Evolutionary conservation across 1,140 invertebrate species (phyloP).

Genomic region (Leptinotarsa lineolata): DNA sequence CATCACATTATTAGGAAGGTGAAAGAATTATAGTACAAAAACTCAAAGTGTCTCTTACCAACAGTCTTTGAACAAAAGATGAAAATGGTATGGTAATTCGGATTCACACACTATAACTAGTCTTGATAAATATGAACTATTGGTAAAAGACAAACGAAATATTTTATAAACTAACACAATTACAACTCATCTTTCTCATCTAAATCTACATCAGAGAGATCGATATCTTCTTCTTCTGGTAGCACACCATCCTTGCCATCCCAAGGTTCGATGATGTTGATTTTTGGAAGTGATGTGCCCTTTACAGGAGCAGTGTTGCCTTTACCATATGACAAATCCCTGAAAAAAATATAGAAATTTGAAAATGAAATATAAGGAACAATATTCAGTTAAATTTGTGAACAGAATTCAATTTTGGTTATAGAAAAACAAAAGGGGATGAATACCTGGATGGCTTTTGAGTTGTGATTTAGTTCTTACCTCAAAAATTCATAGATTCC

Average conservation of each 20-base stretch:
- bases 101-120: not conserved
- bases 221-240: slow-evolving; percentile 89
- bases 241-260: slow-evolving; percentile 96
- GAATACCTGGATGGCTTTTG: no score
- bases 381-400: not conserved
- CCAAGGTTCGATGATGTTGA: slow-evolving; percentile 80
- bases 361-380: not conserved
- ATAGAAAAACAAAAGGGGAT: no score
- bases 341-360: slow-evolving; percentile 53
- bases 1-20: not conserved
- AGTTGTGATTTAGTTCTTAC: no score
- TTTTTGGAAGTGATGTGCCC: slow-evolving; percentile 81
- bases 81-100: not conserved
- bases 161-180: slow-evolving; percentile 47
- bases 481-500: slow-evolving; percentile 70
- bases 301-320: slow-evolving; percentile 89
- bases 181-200: slow-evolving; percentile 87
- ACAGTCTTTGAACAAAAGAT: not conserved
- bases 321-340: slow-evolving; percentile 93
- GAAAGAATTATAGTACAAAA: not conserved
- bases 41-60: slow-evolving; percentile 2
- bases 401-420: no score
- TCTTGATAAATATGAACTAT: not conserved
- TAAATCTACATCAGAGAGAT: slow-evolving; percentile 87
- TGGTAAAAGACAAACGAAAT: not conserved